Conservation (phyloP, 2,797 vertebrate genomes). For the Alectoris magna region DNA sequence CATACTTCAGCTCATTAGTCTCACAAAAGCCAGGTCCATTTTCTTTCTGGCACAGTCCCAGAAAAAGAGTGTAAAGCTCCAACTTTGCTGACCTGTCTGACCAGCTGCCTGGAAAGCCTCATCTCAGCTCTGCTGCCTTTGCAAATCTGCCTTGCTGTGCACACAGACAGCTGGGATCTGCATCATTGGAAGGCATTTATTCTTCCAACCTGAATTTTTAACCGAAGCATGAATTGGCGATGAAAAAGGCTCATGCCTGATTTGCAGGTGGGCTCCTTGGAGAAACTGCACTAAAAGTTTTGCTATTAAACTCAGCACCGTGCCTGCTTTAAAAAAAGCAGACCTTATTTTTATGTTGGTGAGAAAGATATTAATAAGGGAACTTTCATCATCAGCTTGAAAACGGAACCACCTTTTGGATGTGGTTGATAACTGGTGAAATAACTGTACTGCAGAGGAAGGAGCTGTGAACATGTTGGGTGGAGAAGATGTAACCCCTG, state of each 20-base stretch:
- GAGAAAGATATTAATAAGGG: not conserved
- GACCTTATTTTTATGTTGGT: not conserved
- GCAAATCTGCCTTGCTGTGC: not conserved
- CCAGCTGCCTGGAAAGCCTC: not conserved
- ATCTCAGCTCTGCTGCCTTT: constrained; percentile 21
- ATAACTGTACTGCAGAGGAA: not conserved
- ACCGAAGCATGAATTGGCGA: not conserved
- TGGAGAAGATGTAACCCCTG: not conserved
- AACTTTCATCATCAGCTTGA: not conserved
- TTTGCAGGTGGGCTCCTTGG: not conserved
- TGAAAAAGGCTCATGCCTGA: not conserved
- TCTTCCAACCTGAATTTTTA: not conserved
- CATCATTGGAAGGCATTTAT: not conserved
- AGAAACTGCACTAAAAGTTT: not conserved
- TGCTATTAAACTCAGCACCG: not conserved
- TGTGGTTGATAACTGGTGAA: not conserved
- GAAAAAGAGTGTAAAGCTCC: not conserved
- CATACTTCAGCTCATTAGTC: not conserved
- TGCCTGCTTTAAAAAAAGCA: not conserved
- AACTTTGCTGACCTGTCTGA: not conserved
- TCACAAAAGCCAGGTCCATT: constrained; percentile 9
- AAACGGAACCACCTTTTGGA: not conserved
- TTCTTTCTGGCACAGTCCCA: not conserved
- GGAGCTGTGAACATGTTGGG: not conserved
- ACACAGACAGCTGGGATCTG: not conserved